phyloP scores from a whole-genome alignment of 2,113 vertebrate species.

The Bubo scandiacus region DNA sequence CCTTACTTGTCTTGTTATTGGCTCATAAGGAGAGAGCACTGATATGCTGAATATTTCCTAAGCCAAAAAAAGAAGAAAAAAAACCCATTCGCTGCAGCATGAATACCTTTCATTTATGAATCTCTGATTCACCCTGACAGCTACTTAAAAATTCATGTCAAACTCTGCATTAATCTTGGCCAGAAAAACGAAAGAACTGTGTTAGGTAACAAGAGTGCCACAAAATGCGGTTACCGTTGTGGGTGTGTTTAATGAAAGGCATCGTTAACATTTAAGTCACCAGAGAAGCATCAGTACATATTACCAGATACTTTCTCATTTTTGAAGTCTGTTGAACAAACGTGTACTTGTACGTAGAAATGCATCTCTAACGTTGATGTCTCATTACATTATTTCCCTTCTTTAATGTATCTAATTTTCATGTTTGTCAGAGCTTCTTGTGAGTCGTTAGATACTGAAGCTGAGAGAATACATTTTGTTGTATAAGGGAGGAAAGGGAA shows the following conservation, averaged over 20 bases:
- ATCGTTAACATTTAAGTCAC: neutral
- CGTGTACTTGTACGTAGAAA: neutral
- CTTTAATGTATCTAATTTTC: neutral
- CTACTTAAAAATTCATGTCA: constrained; percentile 50
- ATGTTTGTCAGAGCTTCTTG: neutral
- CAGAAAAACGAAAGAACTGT: constrained; percentile 28
- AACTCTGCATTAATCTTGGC: constrained; percentile 31
- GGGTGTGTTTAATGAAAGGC: neutral
- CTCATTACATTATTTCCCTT: neutral
- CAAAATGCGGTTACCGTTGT: neutral
- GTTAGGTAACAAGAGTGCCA: neutral
- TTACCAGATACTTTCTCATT: neutral
- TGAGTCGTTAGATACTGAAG: neutral
- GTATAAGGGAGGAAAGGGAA: neutral
- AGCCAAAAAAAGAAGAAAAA: neutral
- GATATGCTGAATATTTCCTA: neutral
- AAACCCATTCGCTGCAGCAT: neutral
- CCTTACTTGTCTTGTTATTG: neutral
- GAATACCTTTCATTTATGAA: constrained; percentile 41
- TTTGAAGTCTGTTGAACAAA: neutral
- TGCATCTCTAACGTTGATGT: neutral
- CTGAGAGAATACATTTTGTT: neutral
- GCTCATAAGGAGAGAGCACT: neutral
- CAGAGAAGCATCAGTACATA: neutral
- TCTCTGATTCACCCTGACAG: constrained; percentile 50